Evolutionary conservation across 2,888 invertebrate species (phyloP).

Genomic region (Cecidostiba fungosa): DNA sequence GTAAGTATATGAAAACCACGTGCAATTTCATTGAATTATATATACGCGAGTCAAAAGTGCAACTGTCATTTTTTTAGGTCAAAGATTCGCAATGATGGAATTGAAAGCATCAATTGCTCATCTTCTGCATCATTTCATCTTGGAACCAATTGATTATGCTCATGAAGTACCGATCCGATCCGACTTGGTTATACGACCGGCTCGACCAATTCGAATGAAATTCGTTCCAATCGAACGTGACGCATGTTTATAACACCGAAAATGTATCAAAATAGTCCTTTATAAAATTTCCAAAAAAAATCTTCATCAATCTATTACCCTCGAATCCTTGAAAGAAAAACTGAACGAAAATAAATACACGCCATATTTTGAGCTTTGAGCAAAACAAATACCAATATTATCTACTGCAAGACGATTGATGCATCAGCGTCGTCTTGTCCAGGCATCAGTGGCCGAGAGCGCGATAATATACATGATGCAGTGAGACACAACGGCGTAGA

Average conservation of each 20-base stretch:
- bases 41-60: background rate
- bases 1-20: constrained; percentile 75
- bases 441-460: too few relatives aligned
- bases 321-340: too few relatives aligned
- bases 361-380: too few relatives aligned
- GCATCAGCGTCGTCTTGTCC: too few relatives aligned
- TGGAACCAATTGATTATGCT: constrained; percentile 71
- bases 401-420: too few relatives aligned
- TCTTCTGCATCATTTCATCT: constrained; percentile 70
- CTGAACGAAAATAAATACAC: too few relatives aligned
- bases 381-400: too few relatives aligned
- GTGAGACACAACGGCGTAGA: background rate
- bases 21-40: background rate
- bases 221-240: constrained; percentile 59
- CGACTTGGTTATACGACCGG: constrained; percentile 70
- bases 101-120: constrained; percentile 69
- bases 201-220: constrained; percentile 66
- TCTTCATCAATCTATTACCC: too few relatives aligned
- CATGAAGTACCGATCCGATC: constrained; percentile 65
- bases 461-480: too few relatives aligned
- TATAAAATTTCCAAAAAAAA: background rate
- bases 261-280: background rate
- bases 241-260: background rate
- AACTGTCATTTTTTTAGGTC: constrained; percentile 62
- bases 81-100: constrained; percentile 73